Percentiles rank a stretch among this genome's conserved stretches.
phyloP scores from a whole-genome alignment of 2,888 invertebrate genomes.

The Acronicta leporina region DNA sequence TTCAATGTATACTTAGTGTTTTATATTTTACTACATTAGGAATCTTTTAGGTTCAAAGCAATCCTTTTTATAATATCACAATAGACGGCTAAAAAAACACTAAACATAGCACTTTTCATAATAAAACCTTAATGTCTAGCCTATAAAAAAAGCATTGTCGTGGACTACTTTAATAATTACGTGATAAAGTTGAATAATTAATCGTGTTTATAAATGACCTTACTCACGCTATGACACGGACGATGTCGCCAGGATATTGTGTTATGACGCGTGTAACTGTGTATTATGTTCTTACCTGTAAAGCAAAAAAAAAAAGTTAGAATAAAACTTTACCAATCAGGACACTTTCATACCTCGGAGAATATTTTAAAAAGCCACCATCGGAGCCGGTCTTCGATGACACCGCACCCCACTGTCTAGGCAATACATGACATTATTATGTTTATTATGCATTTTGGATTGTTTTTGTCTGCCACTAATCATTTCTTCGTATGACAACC shows the following conservation, averaged over 20 bases:
- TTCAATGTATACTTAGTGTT: too few relatives aligned
- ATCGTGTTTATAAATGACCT: constrained; percentile 29
- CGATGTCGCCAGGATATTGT: constrained; percentile 22
- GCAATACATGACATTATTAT: too few relatives aligned
- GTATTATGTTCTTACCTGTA: constrained; percentile 47
- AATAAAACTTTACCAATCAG: too few relatives aligned
- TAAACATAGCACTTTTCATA: constrained; percentile 23
- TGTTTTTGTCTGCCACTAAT: too few relatives aligned
- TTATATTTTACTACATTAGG: too few relatives aligned
- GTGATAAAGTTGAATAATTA: constrained; percentile 17
- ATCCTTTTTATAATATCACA: neutral
- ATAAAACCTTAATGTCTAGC: constrained; percentile 46
- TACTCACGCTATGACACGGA: constrained; percentile 50
- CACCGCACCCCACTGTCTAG: too few relatives aligned
- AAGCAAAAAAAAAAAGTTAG: constrained; percentile 24
- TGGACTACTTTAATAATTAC: constrained; percentile 37
- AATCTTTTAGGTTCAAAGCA: too few relatives aligned
- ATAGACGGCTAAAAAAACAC: neutral
- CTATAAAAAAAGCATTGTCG: constrained; percentile 25
- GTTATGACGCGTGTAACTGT: neutral
- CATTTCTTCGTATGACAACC: too few relatives aligned
- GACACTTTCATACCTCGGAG: too few relatives aligned
- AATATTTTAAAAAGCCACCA: too few relatives aligned
- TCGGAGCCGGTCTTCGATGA: too few relatives aligned
- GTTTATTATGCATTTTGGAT: too few relatives aligned